Conservation (phyloP, 2,797 vertebrate genomes). For the Tragelaphus oryx region DNA sequence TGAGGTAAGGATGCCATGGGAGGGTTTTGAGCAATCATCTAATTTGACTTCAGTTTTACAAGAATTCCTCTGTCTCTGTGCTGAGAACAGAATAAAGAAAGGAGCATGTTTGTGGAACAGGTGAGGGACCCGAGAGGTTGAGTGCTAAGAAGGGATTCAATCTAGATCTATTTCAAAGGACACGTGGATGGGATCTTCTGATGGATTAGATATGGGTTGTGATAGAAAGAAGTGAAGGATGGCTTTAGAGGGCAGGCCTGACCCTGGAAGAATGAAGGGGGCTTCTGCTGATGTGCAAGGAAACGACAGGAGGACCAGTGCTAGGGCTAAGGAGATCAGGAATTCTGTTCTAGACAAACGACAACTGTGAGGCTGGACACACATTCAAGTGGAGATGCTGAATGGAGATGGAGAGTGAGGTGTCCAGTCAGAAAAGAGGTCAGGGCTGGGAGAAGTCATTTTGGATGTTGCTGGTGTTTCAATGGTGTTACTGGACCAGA, state of each 20-base stretch:
- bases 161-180: not conserved
- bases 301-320: not conserved
- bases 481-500: fast-evolving
- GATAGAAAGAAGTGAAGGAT: not conserved
- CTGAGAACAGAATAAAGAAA: not conserved
- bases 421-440: not conserved
- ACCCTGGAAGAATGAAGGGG: not conserved
- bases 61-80: not conserved
- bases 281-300: not conserved
- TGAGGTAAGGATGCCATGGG: not conserved
- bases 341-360: not conserved
- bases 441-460: not conserved
- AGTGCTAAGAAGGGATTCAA: not conserved
- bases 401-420: fast-evolving
- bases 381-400: not conserved
- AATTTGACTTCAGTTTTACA: slow-evolving; percentile 19
- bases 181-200: not conserved
- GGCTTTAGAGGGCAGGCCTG: not conserved
- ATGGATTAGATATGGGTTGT: not conserved
- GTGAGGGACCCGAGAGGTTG: not conserved
- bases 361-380: not conserved
- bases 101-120: not conserved
- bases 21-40: not conserved
- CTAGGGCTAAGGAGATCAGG: not conserved
- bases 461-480: fast-evolving